phyloP scores from a whole-genome alignment of 35 echinoderm and acorn worm species.

The Chiridota heheva region DNA sequence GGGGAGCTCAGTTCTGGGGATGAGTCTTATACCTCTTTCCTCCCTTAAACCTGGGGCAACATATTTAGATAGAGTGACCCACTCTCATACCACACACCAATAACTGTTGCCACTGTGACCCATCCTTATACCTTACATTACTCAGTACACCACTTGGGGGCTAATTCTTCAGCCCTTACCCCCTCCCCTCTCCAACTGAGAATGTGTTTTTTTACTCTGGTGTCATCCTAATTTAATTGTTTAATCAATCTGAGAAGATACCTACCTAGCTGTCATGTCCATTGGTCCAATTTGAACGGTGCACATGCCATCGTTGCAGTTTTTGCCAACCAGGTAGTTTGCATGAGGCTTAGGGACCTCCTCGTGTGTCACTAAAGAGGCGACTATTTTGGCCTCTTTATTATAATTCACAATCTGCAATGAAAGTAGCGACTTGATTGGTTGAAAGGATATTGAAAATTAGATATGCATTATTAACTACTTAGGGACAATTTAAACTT shows the following conservation, averaged over 20 bases:
- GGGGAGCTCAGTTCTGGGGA: too few relatives aligned
- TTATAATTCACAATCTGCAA: conserved; percentile 84
- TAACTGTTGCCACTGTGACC: neutral
- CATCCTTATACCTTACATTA: too few relatives aligned
- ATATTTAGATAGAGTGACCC: too few relatives aligned
- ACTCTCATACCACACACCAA: neutral
- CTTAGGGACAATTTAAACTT: too few relatives aligned
- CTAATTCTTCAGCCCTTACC: neutral
- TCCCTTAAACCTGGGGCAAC: too few relatives aligned
- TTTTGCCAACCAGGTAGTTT: conserved; percentile 82
- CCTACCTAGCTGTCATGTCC: conserved; percentile 96
- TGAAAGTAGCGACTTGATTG: neutral
- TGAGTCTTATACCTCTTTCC: too few relatives aligned
- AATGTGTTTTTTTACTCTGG: neutral
- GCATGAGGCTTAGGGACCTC: conserved; percentile 80
- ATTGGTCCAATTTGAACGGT: conserved; percentile 86
- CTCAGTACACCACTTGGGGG: too few relatives aligned
- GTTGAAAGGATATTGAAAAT: neutral
- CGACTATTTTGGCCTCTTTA: conserved; percentile 75
- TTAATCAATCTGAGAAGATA: neutral
- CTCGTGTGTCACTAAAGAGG: conserved; percentile 89
- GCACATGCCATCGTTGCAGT: conserved; percentile 83
- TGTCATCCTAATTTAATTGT: neutral
- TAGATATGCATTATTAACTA: too few relatives aligned
- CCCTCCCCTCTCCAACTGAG: neutral